A percentile compares a stretch with the other conserved stretches of the same genome.
phyloP scores from a whole-genome alignment of 1,140 invertebrate genomes.

The Polyergus mexicanus region DNA sequence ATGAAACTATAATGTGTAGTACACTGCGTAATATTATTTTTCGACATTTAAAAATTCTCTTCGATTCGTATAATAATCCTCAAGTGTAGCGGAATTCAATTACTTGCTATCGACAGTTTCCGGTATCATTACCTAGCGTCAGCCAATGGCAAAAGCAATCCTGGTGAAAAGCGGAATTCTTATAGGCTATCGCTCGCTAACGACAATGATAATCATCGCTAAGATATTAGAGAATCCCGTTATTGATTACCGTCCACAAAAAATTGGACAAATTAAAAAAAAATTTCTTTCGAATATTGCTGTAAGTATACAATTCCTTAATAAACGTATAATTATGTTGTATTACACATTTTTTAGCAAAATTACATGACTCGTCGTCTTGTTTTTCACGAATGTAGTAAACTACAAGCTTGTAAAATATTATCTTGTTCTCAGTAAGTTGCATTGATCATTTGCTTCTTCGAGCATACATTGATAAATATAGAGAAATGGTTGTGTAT shows the following conservation, averaged over 20 bases:
- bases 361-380: background rate
- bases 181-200: no score
- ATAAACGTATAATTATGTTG: conserved; percentile 3
- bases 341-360: background rate
- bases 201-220: no score
- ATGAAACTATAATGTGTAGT: background rate
- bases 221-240: no score
- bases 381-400: conserved; percentile 20
- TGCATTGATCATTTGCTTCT: conserved; percentile 35
- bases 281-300: conserved; percentile 2
- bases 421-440: conserved; percentile 5
- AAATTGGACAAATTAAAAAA: background rate
- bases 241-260: background rate
- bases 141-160: no score
- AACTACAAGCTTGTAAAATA: conserved; percentile 11
- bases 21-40: conserved; percentile 7
- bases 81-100: background rate
- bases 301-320: conserved; percentile 11
- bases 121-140: no score
- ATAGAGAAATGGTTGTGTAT: conserved; percentile 59
- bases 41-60: background rate
- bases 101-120: no score
- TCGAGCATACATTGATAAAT: conserved; percentile 38
- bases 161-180: no score
- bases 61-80: background rate